Conservation (phyloP, 2,797 vertebrate species). For the Anableps anableps region DNA sequence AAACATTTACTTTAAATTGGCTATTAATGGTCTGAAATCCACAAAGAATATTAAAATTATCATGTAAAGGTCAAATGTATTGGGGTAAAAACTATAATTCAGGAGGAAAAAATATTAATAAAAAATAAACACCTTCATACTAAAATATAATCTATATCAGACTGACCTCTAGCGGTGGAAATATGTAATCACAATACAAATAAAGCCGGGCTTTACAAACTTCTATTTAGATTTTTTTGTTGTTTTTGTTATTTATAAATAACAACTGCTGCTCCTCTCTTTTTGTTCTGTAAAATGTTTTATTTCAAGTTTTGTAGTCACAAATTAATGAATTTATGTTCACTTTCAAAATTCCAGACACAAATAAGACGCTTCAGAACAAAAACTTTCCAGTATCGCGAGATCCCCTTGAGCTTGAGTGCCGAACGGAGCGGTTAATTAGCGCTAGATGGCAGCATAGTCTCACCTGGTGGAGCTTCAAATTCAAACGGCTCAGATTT, state of each 20-base stretch:
- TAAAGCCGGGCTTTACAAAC: no score
- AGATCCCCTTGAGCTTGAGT: not conserved
- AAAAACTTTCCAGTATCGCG: not conserved
- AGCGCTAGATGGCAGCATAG: constrained; percentile 61
- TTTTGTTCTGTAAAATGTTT: fast-evolving
- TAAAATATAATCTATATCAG: not conserved
- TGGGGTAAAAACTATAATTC: not conserved
- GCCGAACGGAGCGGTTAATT: not conserved
- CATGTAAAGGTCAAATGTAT: not conserved
- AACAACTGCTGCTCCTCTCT: not conserved
- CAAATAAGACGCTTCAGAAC: not conserved
- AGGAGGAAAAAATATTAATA: not conserved
- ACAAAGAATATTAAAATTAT: not conserved
- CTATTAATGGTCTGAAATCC: not conserved
- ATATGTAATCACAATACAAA: constrained; percentile 22
- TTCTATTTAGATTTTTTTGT: not conserved
- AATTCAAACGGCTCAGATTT: fast-evolving
- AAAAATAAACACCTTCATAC: not conserved
- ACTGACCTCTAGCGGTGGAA: constrained; percentile 44
- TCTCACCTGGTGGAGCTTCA: not conserved
- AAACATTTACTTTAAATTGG: not conserved
- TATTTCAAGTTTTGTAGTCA: not conserved
- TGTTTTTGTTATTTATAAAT: not conserved
- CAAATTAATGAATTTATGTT: not conserved
- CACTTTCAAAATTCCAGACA: not conserved